Evolutionary conservation across 2,888 invertebrate species (phyloP), one percentile per base, ranked within the genome.

Genomic region (Lasioglossum zephyrum): DNA sequence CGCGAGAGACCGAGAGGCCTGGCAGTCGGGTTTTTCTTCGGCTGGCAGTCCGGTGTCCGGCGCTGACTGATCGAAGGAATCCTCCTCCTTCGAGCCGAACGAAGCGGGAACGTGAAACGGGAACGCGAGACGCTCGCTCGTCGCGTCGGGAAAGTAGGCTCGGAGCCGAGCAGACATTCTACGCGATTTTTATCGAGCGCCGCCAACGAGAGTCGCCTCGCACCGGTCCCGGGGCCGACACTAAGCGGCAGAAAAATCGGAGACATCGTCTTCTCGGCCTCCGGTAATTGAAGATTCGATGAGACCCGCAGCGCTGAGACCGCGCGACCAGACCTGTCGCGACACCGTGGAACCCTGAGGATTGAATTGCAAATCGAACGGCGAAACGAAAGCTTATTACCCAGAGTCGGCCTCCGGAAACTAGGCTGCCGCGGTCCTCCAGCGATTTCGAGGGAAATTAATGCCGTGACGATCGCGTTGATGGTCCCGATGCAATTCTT

Each of bases 1-100:
- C 91, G 89, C 87, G 89, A 88, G 89, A 89, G 90, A 90, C 88
- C 91, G 76, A 87, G 84, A 57, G 57, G n/a, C 85, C 70, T 74
- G 31, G 87, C 90, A 91, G 92, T 86, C 92, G 85, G 90, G 88
- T 93, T 93, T 93, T 93, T 92, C 92, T 89, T 77, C 84, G 89
- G 47, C 81, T 86, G 87, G 89, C 88, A 81, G 89, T 79, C 90
- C 90, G 80, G 83, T 81, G 89, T 85, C 88, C 86, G 86, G 77
- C 85, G 87, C 87, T 89, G 88, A 88, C 90, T 85, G 92, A 93
- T 91, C 91, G 91, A 83, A 89, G 87, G 92, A 92, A 92, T 92
- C 91, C 87, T 89, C 91, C 87, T 89, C 90, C 79, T 57, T 49
- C 26, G 69, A 73, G 18, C 73, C 79, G 73, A 57, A 57, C 57